phyloP scores from a whole-genome alignment of 2,888 invertebrate species.

The Drosophila longiperda region DNA sequence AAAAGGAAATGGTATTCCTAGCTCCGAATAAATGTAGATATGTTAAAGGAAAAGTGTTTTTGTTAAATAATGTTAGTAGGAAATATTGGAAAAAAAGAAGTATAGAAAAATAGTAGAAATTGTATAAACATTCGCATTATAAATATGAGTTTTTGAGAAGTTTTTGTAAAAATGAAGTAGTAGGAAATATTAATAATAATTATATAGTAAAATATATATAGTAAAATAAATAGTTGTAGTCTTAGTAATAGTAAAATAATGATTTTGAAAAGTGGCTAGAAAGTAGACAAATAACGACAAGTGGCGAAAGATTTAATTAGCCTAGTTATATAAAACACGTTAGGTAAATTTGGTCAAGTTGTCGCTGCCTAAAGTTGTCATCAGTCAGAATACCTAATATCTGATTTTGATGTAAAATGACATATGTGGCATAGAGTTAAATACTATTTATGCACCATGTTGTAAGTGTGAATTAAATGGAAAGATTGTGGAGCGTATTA shows the following conservation, averaged over 20 bases:
- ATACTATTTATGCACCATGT: background rate
- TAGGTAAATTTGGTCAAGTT: background rate
- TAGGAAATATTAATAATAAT: background rate
- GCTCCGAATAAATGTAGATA: background rate
- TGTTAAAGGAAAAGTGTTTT: background rate
- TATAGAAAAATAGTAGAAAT: background rate
- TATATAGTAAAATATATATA: no score
- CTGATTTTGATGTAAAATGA: background rate
- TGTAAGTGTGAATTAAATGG: background rate
- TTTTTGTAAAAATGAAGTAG: background rate
- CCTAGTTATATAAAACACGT: background rate
- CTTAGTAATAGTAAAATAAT: background rate
- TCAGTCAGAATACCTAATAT: background rate
- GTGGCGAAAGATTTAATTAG: background rate
- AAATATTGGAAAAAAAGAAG: background rate
- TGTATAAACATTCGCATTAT: background rate
- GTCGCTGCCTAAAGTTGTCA: background rate
- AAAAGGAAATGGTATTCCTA: background rate
- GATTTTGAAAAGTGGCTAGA: background rate
- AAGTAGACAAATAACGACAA: background rate
- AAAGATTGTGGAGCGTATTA: background rate
- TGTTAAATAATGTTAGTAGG: background rate
- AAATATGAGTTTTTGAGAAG: background rate
- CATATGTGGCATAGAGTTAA: background rate
- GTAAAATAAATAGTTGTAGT: background rate